Evolutionary conservation across 1,140 invertebrate genomes (phyloP), one percentile per base, ranked within the genome.

Genomic region (Potamilus streckersoni): DNA sequence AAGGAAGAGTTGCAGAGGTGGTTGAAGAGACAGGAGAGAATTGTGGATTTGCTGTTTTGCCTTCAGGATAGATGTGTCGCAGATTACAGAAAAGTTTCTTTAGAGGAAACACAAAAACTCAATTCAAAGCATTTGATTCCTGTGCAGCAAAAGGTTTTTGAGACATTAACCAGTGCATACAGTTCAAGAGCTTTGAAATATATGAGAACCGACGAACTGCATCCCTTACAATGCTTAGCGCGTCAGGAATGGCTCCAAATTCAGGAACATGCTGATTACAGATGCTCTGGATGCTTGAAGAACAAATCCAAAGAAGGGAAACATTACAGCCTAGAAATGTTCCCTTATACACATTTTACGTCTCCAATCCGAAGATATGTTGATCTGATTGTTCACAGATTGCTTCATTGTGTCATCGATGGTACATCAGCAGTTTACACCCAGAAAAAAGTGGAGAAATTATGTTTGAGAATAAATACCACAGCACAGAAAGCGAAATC

Each of bases 141-240:
- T 57, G 71, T 83, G n/a, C 63, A 59, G 59, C 55, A 73, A 31
- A 17, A 55, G 60, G 64, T 78, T 65, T 65, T 63, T 61, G 55
- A 66, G 16, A 20, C 55, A 59, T 61, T 78, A n/a, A 38, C 63
- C n/a, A 59, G 89, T 89, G 72, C 95, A 97, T 91, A 97, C 94
- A 88, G 95, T 94, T 23, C 88, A 96, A 5, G 95, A 93, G 87
- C 93, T 94, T 67, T 93, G 93, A 15, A 91, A 95, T 59, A 97
- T 97, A 85, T 97, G 95, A 16, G 95, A 97, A 91, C 97, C 97
- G 86, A 98, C 96, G 17, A 97, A 95, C 38, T 96, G 96, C 1
- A 98, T 97, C 82, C 91, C 95, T 83, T 92, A 96, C 73, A 98
- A 97, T 91, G 92, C 95, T 0, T 96, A 97, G 90, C 92, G 96